Evolutionary conservation across 1,140 invertebrate genomes (phyloP), one percentile per base, ranked within the genome.

Genomic region (Lucilia sericata): DNA sequence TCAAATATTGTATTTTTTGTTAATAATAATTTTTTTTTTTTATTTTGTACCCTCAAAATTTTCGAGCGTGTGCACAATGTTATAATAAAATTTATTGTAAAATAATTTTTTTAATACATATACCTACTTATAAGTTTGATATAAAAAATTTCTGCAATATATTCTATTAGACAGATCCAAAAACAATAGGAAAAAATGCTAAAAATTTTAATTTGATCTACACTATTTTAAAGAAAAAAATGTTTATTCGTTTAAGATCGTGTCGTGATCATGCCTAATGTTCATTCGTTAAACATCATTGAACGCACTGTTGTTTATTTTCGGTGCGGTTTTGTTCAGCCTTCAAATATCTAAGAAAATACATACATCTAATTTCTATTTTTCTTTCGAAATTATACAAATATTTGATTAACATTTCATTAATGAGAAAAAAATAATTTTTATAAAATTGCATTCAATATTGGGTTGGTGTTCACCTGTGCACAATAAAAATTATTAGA

Each of bases 271-370:
- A 2, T 7, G 10, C 10, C 42, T 70, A 70, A 70, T 70, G 19
- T 21, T 25, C n/a, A 19, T n/a, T 70, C 19, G n/a, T 70, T 70
- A n/a, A 70, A 21, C 65, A 70, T 70, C 19, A 21, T 70, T 70
- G 19, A 70, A 19, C 65, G 19, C 65, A 70, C 19, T 21, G 65
- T 70, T 70, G 65, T 21, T 21, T 70, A 70, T 70, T 70, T 30
- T 19, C n/a, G 5, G 8, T 21, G 65, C n/a, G 19, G 10, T 19
- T 70, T 19, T 10, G 65, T 19, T 60, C 65, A 70, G 19, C 65
- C 65, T 70, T 70, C 65, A 70, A 70, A 70, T 25, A 70, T 70
- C 5, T 70, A 70, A n/a, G 17, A 12, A 25, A 70, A n/a, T n/a
- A n/a, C 9, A 70, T 21, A 21, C 55, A 60, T 60, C 17, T 60